Evolutionary conservation across 2,113 vertebrate species (phyloP).

Genomic region (Pogona vitticeps): DNA sequence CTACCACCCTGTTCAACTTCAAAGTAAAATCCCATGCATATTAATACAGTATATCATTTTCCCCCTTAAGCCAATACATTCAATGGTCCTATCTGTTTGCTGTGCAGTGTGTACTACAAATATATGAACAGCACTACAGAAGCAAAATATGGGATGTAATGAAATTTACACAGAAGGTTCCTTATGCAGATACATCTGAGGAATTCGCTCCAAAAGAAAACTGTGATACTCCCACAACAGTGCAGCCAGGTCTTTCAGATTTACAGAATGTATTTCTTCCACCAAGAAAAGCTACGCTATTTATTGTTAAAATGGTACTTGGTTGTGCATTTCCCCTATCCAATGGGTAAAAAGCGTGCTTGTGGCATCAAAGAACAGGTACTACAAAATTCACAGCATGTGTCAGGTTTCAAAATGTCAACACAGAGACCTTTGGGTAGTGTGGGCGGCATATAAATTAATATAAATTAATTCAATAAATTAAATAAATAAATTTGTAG

Average conservation of each 20-base stretch:
- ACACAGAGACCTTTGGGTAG: too few species aligned
- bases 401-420: neutral
- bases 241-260: neutral
- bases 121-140: neutral
- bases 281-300: neutral
- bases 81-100: neutral
- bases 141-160: neutral
- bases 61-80: neutral
- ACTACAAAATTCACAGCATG: neutral
- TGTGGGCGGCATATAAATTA: too few species aligned
- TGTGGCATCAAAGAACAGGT: neutral
- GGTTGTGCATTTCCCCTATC: neutral
- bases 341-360: neutral
- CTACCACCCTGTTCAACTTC: neutral
- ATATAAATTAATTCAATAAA: too few species aligned
- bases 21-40: neutral
- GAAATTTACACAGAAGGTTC: neutral
- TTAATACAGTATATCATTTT: neutral
- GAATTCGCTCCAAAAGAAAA: too few species aligned
- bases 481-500: too few species aligned
- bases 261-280: neutral
- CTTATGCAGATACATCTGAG: too few species aligned
- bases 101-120: neutral
- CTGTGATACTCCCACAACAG: neutral
- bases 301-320: neutral